Conservation (phyloP, 2,797 vertebrate genomes). For the Hippopotamyrus pictus region DNA sequence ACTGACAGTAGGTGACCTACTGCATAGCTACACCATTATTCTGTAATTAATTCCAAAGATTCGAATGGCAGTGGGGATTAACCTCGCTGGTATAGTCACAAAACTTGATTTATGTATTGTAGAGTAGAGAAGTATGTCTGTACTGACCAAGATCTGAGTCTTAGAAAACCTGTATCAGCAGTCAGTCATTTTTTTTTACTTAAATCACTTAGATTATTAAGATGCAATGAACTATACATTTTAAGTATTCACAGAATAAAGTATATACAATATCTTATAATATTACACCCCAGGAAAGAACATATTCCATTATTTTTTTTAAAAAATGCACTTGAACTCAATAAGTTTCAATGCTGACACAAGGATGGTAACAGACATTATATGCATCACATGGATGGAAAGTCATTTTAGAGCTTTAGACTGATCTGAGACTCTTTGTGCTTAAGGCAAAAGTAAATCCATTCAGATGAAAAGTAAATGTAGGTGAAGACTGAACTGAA, state of each 20-base stretch:
- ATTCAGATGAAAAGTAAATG: conserved; percentile 7
- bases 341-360: background rate
- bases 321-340: background rate
- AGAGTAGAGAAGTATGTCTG: background rate
- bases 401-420: background rate
- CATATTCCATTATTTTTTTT: background rate
- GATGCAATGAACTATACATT: background rate
- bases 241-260: background rate
- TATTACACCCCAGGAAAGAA: background rate
- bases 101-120: background rate
- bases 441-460: background rate
- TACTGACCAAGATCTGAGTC: background rate
- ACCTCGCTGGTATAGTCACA: background rate
- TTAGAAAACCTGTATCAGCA: background rate
- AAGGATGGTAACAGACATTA: background rate
- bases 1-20: background rate
- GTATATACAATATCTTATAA: background rate
- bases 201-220: background rate
- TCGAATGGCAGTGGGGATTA: background rate
- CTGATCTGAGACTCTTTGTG: background rate
- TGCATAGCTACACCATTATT: background rate
- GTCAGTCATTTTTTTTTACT: background rate
- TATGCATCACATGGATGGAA: background rate
- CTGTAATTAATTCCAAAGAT: background rate
- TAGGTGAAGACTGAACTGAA: background rate